phyloP scores from a whole-genome alignment of 2,888 invertebrate genomes.

The Agrenia bidenticulata region DNA sequence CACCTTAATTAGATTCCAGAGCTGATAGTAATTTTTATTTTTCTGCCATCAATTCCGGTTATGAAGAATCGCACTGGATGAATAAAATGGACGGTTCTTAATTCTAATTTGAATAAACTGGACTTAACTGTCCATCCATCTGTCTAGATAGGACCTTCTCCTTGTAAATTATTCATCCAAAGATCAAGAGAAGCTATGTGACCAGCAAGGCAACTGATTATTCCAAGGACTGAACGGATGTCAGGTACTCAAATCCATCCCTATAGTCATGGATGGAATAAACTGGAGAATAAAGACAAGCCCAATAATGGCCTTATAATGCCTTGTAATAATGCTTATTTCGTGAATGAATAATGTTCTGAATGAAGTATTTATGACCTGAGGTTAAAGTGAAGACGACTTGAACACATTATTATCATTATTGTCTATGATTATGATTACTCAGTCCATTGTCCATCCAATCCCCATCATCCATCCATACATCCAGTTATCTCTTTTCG shows the following conservation, averaged over 20 bases:
- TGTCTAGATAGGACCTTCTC: not conserved
- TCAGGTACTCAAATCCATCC: not conserved
- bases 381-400: slow-evolving; percentile 27
- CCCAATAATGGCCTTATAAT: not conserved
- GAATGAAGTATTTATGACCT: slow-evolving; percentile 46
- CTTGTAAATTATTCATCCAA: not conserved
- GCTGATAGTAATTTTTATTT: slow-evolving; percentile 14
- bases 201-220: not conserved
- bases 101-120: slow-evolving; percentile 16
- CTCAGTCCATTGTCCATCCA: slow-evolving; percentile 5
- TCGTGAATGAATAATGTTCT: slow-evolving; percentile 39
- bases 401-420: slow-evolving; percentile 18
- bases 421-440: not conserved
- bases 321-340: slow-evolving; percentile 12
- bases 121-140: slow-evolving; percentile 16
- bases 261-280: not conserved
- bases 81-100: not conserved
- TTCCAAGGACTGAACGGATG: slow-evolving; percentile 5
- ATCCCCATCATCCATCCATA: not conserved
- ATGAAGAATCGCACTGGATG: slow-evolving; percentile 4
- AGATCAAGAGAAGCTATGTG: not conserved
- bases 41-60: slow-evolving; percentile 9
- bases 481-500: not conserved
- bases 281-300: not conserved
- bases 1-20: slow-evolving; percentile 17